Percentiles rank a stretch among this genome's conserved stretches.
Evolutionary conservation across 2,888 invertebrate genomes (phyloP).

Genomic region (Parnassius apollo): DNA sequence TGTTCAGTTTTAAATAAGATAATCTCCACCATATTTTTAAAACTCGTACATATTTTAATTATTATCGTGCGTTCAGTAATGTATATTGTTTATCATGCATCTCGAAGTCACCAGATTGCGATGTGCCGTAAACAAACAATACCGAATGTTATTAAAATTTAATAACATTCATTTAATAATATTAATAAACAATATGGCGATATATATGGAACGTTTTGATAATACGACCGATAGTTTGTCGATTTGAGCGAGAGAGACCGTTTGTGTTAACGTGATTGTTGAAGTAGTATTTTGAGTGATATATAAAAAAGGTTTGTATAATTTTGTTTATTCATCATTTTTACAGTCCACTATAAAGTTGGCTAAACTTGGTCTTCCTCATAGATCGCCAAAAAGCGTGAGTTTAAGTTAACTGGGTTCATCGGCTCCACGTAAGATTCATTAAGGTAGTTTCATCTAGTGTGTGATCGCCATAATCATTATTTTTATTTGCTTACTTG

Average conservation of each 20-base stretch:
- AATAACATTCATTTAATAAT: slow-evolving; percentile 9
- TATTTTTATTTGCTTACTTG: too few relatives aligned
- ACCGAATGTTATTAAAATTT: slow-evolving; percentile 7
- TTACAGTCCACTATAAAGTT: too few relatives aligned
- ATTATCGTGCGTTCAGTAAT: slow-evolving; percentile 8
- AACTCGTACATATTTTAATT: slow-evolving; percentile 5
- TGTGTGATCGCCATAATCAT: too few relatives aligned
- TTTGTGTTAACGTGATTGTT: background rate
- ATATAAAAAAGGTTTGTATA: slow-evolving; percentile 6
- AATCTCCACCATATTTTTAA: too few relatives aligned
- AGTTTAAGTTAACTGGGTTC: too few relatives aligned
- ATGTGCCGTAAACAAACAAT: slow-evolving; percentile 19
- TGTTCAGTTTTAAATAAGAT: too few relatives aligned
- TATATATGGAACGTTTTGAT: slow-evolving; percentile 22
- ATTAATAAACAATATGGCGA: background rate
- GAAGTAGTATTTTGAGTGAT: background rate
- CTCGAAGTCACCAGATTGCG: slow-evolving; percentile 17
- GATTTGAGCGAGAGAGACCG: background rate
- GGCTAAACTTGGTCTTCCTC: too few relatives aligned
- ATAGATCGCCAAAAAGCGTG: too few relatives aligned
- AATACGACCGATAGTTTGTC: slow-evolving; percentile 14
- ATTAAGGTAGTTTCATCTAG: too few relatives aligned
- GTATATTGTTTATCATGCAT: slow-evolving; percentile 17
- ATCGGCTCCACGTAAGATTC: too few relatives aligned
- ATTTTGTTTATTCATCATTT: too few relatives aligned